A percentile compares a stretch with the other conserved stretches of the same genome.
These are phyloP conservation scores for Chionodraco myersi DNA, from an alignment of 2,113 vertebrate genomes.

Conservation along the genomic window DNA sequence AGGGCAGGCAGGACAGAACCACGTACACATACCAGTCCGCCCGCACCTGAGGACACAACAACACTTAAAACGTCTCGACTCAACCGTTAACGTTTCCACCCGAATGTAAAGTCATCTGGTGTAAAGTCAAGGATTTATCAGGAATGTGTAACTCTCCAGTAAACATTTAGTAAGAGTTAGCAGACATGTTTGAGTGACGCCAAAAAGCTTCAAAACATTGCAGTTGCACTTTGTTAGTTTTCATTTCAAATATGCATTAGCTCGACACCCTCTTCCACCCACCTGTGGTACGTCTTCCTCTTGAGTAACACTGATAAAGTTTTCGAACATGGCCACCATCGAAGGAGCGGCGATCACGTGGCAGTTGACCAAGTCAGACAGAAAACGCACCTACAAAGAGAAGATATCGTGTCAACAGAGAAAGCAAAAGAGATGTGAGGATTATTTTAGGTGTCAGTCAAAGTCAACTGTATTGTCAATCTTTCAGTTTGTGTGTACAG, in stretches of 20 bases:
- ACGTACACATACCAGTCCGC: constrained; percentile 97
- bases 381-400: constrained; percentile 90
- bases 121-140: background rate
- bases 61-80: background rate
- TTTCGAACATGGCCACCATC: constrained; percentile 99
- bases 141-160: background rate
- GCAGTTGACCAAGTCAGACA: constrained; percentile 97
- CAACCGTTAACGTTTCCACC: too few species aligned
- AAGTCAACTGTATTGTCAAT: too few species aligned
- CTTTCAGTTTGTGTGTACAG: too few species aligned
- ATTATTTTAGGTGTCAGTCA: background rate
- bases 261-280: background rate
- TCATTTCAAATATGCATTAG: background rate
- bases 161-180: background rate
- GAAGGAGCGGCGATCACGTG: constrained; percentile 98
- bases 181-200: background rate
- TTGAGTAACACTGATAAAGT: constrained; percentile 95
- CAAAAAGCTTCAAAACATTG: background rate
- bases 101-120: too few species aligned
- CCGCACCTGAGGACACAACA: constrained; percentile 85
- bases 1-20: constrained; percentile 94
- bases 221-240: background rate
- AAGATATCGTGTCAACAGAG: background rate
- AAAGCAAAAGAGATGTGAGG: rapidly evolving
- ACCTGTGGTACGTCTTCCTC: constrained; percentile 98